Base-by-base conservation (phyloP, 2,113 vertebrate genomes). In the Balaenoptera acutorostrata region DNA sequence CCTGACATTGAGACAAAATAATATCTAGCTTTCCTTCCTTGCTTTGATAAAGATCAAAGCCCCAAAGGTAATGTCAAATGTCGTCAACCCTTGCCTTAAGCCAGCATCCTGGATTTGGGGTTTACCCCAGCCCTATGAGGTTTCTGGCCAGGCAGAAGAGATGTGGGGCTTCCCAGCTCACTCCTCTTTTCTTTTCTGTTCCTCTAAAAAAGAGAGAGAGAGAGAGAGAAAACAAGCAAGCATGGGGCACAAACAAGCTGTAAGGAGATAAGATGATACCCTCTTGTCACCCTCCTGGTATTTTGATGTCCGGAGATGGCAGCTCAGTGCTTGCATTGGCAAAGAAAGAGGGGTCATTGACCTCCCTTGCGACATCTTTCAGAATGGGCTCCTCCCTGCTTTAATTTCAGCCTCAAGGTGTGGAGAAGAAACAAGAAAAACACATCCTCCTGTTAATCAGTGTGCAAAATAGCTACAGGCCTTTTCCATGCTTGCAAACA, bases 381-480 rank as follows among this genome's bases (percentile, higher is more conserved):
- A 93, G 93, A 89, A 93, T 25, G 91, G 33, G n/a, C 88, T 27
- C 88, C 93, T 89, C 97, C 96, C 89, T 94, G 96, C 75, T 91
- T 84, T 88, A 6, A 81, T 93, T 89, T 94, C 95, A 81, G 88
- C 95, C 85, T 91, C 68, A 15, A 96, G 94, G 86, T 89, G 78
- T 78, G 31, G 94, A 95, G 63, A 95, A 90, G 39, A 89, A 93
- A 74, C 46, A 61, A 63, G 83, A 83, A 93, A 95, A 90, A 59
- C 61, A 52, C 72, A 91, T 27, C 75, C 41, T 95, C 55, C 88
- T 7, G 6, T 97, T 97, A 94, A 39, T 68, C 49, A 39, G 55
- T 8, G 84, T 39, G 14, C 75, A 20, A 10, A 66, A 66, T 18
- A 63, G n/a, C 68, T 41, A 10, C 18, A 14, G 23, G 55, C 29